Conservation (phyloP, 2,797 vertebrate species). For the Pygocentrus nattereri region DNA sequence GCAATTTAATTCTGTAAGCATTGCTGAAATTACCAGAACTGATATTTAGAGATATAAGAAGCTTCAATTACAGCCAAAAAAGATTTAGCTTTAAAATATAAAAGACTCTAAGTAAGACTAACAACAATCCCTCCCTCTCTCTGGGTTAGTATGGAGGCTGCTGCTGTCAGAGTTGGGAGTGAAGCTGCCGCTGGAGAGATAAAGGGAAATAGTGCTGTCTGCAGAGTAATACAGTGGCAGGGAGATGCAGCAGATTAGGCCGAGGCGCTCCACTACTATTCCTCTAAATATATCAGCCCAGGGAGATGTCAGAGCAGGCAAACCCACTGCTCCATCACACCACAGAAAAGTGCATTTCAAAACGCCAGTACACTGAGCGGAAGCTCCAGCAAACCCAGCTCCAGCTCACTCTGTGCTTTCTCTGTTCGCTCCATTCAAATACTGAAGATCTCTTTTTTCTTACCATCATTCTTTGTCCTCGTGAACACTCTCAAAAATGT, state of each 20-base stretch:
- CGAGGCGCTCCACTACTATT: constrained; percentile 71
- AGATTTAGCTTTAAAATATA: too few species aligned
- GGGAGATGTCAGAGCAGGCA: constrained; percentile 68
- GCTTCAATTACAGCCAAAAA: too few species aligned
- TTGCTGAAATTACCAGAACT: too few species aligned
- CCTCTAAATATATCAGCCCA: constrained; percentile 77
- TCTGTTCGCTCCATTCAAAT: not conserved
- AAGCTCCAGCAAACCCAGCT: not conserved
- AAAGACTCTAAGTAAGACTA: too few species aligned
- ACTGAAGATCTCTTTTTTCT: not conserved
- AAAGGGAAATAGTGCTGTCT: constrained; percentile 79
- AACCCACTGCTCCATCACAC: constrained; percentile 73
- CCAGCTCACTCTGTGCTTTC: not conserved
- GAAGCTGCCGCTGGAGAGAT: constrained; percentile 70
- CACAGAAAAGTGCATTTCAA: constrained; percentile 65
- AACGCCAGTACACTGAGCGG: constrained; percentile 4
- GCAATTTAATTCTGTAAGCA: too few species aligned
- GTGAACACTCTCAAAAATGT: too few species aligned
- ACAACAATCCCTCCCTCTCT: constrained; percentile 40
- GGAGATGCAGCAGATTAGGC: constrained; percentile 76
- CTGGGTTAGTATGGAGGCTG: not conserved
- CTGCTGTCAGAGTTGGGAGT: constrained; percentile 67
- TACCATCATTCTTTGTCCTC: not conserved
- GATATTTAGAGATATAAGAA: too few species aligned
- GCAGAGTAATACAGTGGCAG: constrained; percentile 73